phyloP scores from a whole-genome alignment of 2,888 invertebrate species.

The Polydrusus tereticollis region DNA sequence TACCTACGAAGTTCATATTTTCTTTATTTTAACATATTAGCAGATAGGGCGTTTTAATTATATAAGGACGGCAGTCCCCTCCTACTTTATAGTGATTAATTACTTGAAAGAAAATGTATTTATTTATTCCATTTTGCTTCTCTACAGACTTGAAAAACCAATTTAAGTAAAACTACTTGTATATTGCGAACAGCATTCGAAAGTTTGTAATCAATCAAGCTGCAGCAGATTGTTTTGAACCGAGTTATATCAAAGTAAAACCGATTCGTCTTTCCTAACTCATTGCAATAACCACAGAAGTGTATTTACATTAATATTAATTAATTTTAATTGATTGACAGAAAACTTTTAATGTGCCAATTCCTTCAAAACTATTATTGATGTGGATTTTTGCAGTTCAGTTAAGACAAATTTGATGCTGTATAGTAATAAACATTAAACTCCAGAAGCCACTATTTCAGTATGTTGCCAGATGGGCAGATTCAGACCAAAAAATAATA shows the following conservation, averaged over 20 bases:
- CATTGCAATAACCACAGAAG: background rate
- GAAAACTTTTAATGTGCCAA: background rate
- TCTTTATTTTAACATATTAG: too few species aligned
- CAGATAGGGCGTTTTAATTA: too few species aligned
- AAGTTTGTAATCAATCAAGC: background rate
- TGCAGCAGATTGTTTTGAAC: background rate
- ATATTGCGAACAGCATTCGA: background rate
- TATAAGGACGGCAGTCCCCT: too few species aligned
- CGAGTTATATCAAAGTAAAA: background rate
- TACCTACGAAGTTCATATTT: too few species aligned
- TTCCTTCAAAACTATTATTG: background rate
- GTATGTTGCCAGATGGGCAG: too few species aligned
- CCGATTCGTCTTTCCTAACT: background rate
- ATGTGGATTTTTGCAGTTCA: background rate
- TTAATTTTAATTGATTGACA: background rate
- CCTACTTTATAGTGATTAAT: too few species aligned
- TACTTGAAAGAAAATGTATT: background rate
- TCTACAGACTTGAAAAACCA: background rate
- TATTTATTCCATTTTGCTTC: background rate
- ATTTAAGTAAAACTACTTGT: conserved; percentile 3
- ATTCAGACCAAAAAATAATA: background rate
- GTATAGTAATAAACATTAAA: too few species aligned
- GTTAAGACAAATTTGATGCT: background rate
- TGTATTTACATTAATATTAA: background rate
- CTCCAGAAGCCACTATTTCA: too few species aligned